These are phyloP conservation scores for Lepidochitona cinerea DNA, from an alignment of 2,888 invertebrate genomes.

Conservation along the genomic window DNA sequence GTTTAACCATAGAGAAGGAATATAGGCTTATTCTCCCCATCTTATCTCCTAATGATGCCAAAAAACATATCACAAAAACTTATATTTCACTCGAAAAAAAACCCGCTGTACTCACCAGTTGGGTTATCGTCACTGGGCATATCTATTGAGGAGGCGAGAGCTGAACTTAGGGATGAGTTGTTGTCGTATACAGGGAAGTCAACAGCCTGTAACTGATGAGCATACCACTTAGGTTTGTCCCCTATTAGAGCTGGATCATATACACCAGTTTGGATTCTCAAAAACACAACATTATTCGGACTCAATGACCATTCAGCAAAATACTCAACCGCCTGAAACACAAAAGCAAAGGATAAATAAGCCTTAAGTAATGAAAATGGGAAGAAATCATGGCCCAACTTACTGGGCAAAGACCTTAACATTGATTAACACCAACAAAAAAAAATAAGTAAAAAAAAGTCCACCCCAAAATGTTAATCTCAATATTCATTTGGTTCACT, in stretches of 20 bases:
- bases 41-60: no score
- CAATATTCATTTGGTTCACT: no score
- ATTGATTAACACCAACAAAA: no score
- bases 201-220: constrained; percentile 80
- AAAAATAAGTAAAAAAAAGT: no score
- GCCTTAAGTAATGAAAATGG: neutral
- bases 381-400: no score
- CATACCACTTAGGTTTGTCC: constrained; percentile 98
- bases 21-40: no score
- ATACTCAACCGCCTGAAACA: constrained; percentile 92
- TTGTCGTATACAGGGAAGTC: constrained; percentile 94
- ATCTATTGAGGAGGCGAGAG: constrained; percentile 57
- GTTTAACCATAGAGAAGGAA: no score
- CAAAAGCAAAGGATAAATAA: neutral
- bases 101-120: constrained; percentile 61
- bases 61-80: no score
- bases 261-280: constrained; percentile 94
- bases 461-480: no score
- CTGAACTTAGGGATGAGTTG: constrained; percentile 73
- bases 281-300: constrained; percentile 97
- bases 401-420: no score
- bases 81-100: no score
- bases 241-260: constrained; percentile 95
- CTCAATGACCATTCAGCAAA: constrained; percentile 98
- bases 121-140: constrained; percentile 64